Evolutionary conservation across 2,888 invertebrate genomes (phyloP), one percentile per base, ranked within the genome.

Genomic region (Atethmia centrago): DNA sequence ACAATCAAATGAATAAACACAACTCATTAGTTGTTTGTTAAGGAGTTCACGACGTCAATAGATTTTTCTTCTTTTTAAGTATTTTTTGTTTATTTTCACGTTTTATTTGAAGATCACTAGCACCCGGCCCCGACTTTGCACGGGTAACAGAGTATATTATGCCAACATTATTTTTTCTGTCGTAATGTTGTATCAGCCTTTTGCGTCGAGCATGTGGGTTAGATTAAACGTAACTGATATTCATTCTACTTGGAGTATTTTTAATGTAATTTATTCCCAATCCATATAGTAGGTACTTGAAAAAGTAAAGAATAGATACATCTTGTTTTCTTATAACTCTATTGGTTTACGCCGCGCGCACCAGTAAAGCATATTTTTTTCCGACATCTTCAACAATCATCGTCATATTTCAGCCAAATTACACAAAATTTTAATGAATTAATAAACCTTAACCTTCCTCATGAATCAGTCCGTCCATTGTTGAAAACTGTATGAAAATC

Each of bases 81-180:
- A 58, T 28, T 19, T 77, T 31, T 61, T 70, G 47, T 36, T 19
- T 12, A 51, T 36, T 31, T 36, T 10, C 45, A 40, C 47, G 45
- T 66, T 58, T 69, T 53, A 79, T 71, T 79, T 47, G 78, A 25
- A 59, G 69, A 58, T 59, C 25, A 3, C 10, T 51, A 51, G n/a
- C n/a, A 51, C n/a, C n/a, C n/a, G 0, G 9, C 21, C 10, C 5
- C 3, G 21, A 10, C 49, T 49, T 10, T 7, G 3, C 19, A 21
- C 0, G 21, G n/a, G 49, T 49, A n/a, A 1, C n/a, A 51, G 49
- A 51, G 49, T 3, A 51, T 49, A 49, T 3, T 21, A 3, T 10
- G 10, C 3, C 10, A 21, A 9, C 19, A 9, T n/a, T n/a, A n/a
- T n/a, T 49, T 49, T 49, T 51, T n/a, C 49, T n/a, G 10, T n/a